Conservation (phyloP, 1,140 invertebrate genomes). For the Diorhabda elongata region DNA sequence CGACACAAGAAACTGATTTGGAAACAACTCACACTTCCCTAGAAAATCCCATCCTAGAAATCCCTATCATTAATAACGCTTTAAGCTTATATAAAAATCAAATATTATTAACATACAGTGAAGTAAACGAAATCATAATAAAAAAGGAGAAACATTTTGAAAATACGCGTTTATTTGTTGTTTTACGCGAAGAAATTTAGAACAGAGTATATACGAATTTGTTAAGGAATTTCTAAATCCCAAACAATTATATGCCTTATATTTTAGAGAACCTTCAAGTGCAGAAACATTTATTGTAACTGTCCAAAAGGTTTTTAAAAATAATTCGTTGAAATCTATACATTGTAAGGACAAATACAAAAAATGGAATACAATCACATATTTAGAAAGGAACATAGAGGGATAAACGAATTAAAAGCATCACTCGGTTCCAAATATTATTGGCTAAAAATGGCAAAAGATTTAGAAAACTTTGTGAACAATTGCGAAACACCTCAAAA, state of each 20-base stretch:
- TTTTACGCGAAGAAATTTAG: too few relatives aligned
- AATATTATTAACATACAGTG: too few relatives aligned
- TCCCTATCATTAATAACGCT: conserved; percentile 14
- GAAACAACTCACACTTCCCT: conserved; percentile 17
- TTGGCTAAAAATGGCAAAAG: too few relatives aligned
- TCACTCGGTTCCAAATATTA: neutral
- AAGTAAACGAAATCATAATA: neutral
- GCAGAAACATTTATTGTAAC: too few relatives aligned
- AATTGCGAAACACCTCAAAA: too few relatives aligned
- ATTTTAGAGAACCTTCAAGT: too few relatives aligned
- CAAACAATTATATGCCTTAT: too few relatives aligned
- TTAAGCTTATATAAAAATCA: conserved; percentile 6
- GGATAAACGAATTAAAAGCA: neutral
- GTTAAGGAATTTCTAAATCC: too few relatives aligned
- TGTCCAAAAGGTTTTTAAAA: conserved; percentile 1
- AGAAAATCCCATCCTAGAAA: conserved; percentile 23
- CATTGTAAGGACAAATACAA: neutral
- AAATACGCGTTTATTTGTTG: too few relatives aligned
- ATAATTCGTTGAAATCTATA: neutral
- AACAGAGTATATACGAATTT: too few relatives aligned
- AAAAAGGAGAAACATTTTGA: neutral
- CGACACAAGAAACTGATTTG: conserved; percentile 11
- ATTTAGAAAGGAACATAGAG: neutral
- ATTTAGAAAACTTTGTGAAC: too few relatives aligned
- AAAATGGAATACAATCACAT: conserved; percentile 4